A percentile compares a stretch with the other conserved stretches of the same genome.
These are phyloP conservation scores for Erebia epiphron DNA, from an alignment of 2,888 invertebrate genomes.

Conservation along the genomic window DNA sequence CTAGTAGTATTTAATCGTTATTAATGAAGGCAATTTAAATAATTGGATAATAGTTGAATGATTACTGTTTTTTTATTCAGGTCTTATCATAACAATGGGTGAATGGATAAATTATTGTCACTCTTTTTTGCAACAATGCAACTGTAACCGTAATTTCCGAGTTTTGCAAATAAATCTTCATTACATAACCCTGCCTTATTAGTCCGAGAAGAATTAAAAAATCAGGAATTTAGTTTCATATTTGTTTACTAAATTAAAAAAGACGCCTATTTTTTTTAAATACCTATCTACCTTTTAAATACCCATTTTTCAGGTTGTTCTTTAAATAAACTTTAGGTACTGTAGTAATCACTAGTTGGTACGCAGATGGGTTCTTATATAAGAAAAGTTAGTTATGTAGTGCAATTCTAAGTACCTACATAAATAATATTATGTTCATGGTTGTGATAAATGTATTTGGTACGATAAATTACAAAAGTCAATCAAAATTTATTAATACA, in stretches of 20 bases:
- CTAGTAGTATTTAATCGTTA: neutral
- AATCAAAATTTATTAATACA: conserved; percentile 38
- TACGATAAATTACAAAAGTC: conserved; percentile 23
- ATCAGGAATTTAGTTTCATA: too few relatives aligned
- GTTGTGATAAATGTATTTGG: neutral
- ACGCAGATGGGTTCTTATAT: neutral
- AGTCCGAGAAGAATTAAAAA: too few relatives aligned
- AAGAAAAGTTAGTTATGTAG: neutral
- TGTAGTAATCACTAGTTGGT: neutral
- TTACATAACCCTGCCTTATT: too few relatives aligned
- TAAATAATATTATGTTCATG: too few relatives aligned
- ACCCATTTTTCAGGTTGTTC: neutral
- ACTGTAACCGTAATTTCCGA: neutral
- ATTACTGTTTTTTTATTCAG: neutral
- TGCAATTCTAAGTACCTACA: too few relatives aligned
- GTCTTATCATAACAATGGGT: neutral
- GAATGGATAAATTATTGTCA: neutral
- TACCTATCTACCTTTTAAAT: too few relatives aligned
- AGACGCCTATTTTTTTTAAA: too few relatives aligned
- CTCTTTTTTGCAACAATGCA: neutral
- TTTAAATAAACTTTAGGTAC: too few relatives aligned
- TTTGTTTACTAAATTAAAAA: too few relatives aligned
- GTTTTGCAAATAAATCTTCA: neutral
- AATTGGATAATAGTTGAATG: neutral
- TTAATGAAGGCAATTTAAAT: neutral